Evolutionary conservation across 2,888 invertebrate genomes (phyloP), one percentile per base, ranked within the genome.

Genomic region (Crioceris asparagi): DNA sequence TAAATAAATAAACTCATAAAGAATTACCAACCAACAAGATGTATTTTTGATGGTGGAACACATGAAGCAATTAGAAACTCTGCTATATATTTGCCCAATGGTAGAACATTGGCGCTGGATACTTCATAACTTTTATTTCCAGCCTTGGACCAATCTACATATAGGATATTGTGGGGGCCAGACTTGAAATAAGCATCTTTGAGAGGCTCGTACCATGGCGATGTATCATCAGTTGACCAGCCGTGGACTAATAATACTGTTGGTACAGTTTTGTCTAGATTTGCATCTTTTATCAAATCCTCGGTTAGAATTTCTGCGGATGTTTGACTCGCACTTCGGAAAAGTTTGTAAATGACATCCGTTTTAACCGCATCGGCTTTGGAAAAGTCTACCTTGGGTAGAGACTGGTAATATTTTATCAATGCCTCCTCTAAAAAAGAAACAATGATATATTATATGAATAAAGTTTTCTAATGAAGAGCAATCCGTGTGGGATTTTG

Each of bases 231-330:
- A 2, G 66, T 65, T 34, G 66, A n/a, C 66, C 66, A 70, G n/a
- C 70, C 70, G 37, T 70, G 70, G 16, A 69, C 63, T 23, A 70
- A 57, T 7, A 68, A 51, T 45, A 68, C 66, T 1, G 67, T 67
- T 32, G 59, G 56, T 15, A 51, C 23, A 5, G 46, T 41, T 36
- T 38, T 44, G 23, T 52, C 38, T 15, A 47, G 32, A 10, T 40
- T 31, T 33, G 36, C 26, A 6, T 32, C 21, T 3, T 35, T 25
- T 2, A 43, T 39, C 26, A 40, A 49, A 33, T 52, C 50, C 35
- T 49, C 47, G 4, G 46, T 48, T 23, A 56, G n/a, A 7, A 45
- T 29, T 21, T 39, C 42, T 4, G 47, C 50, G 4, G 33, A 23
- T 1, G 39, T 36, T 15, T 41, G 39, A 17, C 32, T 33, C 3